Evolutionary conservation across 2,797 vertebrate species (phyloP).

Genomic region (Falco peregrinus): DNA sequence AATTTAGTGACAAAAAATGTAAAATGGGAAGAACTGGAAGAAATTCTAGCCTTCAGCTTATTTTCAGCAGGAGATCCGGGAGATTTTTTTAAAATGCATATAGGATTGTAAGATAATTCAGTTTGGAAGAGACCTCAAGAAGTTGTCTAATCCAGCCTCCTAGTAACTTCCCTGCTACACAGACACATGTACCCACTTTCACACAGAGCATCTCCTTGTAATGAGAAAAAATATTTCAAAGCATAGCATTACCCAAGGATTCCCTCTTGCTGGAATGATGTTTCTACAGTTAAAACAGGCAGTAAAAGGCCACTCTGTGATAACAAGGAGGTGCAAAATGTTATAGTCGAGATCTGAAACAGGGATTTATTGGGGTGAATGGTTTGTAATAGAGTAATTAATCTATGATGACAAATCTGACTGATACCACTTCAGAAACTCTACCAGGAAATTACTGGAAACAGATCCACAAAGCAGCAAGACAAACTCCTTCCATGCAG

Average conservation of each 20-base stretch:
- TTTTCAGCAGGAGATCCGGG: not conserved
- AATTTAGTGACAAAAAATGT: not conserved
- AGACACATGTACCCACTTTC: not conserved
- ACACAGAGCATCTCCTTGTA: not conserved
- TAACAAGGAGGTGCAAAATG: not conserved
- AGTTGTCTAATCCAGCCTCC: not conserved
- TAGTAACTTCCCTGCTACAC: not conserved
- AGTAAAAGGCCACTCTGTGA: not conserved
- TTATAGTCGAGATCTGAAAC: not conserved
- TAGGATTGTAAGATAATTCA: not conserved
- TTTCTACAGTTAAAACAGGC: not conserved
- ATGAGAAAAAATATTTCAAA: not conserved
- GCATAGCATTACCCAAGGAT: not conserved
- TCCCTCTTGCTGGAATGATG: not conserved
- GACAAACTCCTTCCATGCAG: not conserved
- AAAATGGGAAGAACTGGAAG: not conserved
- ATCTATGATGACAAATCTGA: not conserved
- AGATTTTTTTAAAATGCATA: not conserved
- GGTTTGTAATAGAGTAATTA: not conserved
- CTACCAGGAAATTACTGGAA: not conserved
- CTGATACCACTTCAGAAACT: not conserved
- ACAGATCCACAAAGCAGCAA: not conserved
- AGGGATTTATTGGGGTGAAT: not conserved
- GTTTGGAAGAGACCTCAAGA: not conserved
- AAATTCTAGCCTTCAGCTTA: not conserved